Evolutionary conservation across 2,113 vertebrate genomes (phyloP).

Genomic region (Hassar affinis): DNA sequence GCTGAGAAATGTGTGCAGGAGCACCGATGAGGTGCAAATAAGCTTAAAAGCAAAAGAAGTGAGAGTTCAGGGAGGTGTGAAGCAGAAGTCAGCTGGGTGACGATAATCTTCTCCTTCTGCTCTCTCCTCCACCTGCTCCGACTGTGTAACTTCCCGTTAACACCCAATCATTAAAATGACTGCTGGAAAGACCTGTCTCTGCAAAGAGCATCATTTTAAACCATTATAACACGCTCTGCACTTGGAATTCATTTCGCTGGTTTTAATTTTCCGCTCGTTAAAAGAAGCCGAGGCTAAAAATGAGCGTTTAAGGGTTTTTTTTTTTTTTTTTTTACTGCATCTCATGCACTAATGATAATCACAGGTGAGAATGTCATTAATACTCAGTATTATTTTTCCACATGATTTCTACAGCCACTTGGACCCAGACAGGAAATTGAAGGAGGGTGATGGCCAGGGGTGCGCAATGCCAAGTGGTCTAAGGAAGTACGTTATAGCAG

Average conservation of each 20-base stretch:
- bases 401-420: slow-evolving; percentile 44
- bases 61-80: slow-evolving; percentile 25
- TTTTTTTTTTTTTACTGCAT: slow-evolving; percentile 35
- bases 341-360: slow-evolving; percentile 51
- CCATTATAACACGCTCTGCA: slow-evolving; percentile 26
- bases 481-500: slow-evolving; percentile 19
- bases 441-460: slow-evolving; percentile 9
- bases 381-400: slow-evolving; percentile 41
- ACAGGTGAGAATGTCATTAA: slow-evolving; percentile 48
- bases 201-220: slow-evolving; percentile 26
- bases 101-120: neutral
- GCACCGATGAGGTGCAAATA: slow-evolving; percentile 14
- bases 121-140: slow-evolving; percentile 10
- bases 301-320: slow-evolving; percentile 32
- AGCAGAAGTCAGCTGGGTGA: slow-evolving; percentile 18
- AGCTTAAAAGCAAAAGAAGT: neutral
- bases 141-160: slow-evolving; percentile 24
- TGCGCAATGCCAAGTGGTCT: slow-evolving; percentile 15
- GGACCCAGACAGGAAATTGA: slow-evolving; percentile 30
- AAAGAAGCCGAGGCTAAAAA: slow-evolving; percentile 45
- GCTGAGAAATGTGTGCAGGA: neutral
- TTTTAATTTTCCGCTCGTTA: slow-evolving; percentile 54
- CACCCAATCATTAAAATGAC: slow-evolving; percentile 16
- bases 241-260: slow-evolving; percentile 45
- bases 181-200: slow-evolving; percentile 34